Base-by-base conservation (phyloP, 2,113 vertebrate species). In the Salminus brasiliensis region DNA sequence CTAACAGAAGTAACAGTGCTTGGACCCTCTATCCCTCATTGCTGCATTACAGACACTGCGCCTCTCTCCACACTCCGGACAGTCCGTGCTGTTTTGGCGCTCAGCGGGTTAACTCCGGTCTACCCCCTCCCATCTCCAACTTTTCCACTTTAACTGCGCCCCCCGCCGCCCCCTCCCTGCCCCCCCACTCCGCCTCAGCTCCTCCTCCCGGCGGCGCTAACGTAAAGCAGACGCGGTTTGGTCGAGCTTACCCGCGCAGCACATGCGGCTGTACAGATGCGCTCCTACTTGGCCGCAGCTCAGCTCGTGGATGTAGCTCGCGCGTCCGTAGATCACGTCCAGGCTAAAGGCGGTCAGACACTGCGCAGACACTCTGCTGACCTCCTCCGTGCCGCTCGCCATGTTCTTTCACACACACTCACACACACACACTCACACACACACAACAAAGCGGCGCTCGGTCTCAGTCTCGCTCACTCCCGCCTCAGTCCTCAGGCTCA, bases 181-280 rank as follows among this genome's bases (percentile, higher is more conserved):
- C 41, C 60, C n/a, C 45, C 62, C 18, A 27, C n/a, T 7, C 53
- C 27, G 25, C 41, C 18, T 32, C 39, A 27, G 41, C 65, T 55
- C 70, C 74, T 8, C 76, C 21, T 74, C 18, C 72, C 86, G 85
- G 47, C n/a, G 2, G 29, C n/a, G n/a, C n/a, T n/a, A n/a, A n/a
- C n/a, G n/a, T n/a, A n/a, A n/a, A n/a, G n/a, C n/a, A n/a, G n/a
- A n/a, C n/a, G n/a, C n/a, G n/a, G n/a, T n/a, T n/a, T n/a, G n/a
- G n/a, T n/a, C n/a, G 18, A 39, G n/a, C 25, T 81, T 91, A 93
- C 93, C 93, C 85, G 89, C 90, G 88, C 93, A 94, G 81, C 93
- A 93, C 93, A 94, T 93, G 4, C 88, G 81, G 80, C 91, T 89
- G 88, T 93, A 93, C 47, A 94, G 83, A 86, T 91, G 92, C 12